Evolutionary conservation across 2,888 invertebrate genomes (phyloP), one percentile per base, ranked within the genome.

Genomic region (Drosophila seclusa): DNA sequence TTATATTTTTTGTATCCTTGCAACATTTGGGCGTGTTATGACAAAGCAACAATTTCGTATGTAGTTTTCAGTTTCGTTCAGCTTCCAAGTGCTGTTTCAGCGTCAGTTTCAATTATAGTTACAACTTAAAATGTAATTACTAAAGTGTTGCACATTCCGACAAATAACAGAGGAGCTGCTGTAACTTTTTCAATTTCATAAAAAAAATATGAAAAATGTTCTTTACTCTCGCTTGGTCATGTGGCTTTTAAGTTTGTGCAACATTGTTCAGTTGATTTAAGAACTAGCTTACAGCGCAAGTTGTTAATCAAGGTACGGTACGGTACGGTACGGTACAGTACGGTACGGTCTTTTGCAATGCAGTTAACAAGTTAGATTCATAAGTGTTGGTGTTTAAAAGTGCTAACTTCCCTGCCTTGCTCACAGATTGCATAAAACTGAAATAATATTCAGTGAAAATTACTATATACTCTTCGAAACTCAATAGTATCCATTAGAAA

Each of bases 161-260:
- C 60, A 50, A 49, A 64, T 45, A 27, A 6, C 18, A n/a, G 16
- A 27, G 36, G 13, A 34, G 29, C 29, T 42, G 29, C 32, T 36
- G 13, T 7, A 82, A 76, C 54, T 72, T 85, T 79, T 72, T 70
- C 58, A 55, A 63, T 82, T 71, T 63, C 63, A 66, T 79, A 32
- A 45, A 10, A 38, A 40, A 80, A 70, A 49, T 62, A 45, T 62
- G 53, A 36, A 34, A 50, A 48, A n/a, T n/a, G 7, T 34, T 18
- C 11, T 21, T 29, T 1, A 21, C 38, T 13, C 24, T 45, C 18
- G 42, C 54, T 11, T 29, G 4, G 3, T 21, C 49, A 32, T 40
- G 27, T 48, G 45, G 61, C 40, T 31, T 31, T 52, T 57, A 52
- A 48, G 31, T 36, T 7, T 57, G 55, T 52, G 31, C 16, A 32